phyloP scores from a whole-genome alignment of 2,888 invertebrate species.

The Thumatha senex region DNA sequence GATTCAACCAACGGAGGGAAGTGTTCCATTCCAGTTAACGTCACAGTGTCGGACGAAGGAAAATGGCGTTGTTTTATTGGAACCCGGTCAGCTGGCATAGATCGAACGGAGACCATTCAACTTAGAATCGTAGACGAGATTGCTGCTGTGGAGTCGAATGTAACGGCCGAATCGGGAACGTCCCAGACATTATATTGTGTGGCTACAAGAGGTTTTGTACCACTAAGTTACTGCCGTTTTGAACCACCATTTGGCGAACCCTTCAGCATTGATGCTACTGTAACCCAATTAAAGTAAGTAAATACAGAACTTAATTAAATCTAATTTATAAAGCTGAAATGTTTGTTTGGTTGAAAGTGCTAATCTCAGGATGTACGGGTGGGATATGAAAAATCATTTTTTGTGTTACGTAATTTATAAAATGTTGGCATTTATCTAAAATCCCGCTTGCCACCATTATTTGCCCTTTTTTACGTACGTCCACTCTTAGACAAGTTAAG shows the following conservation, averaged over 20 bases:
- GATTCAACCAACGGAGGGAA: constrained; percentile 58
- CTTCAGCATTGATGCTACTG: constrained; percentile 69
- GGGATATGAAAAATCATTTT: too few species aligned
- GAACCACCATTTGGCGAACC: constrained; percentile 70
- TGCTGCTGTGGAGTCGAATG: constrained; percentile 59
- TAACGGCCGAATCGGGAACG: constrained; percentile 55
- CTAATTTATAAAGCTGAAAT: too few species aligned
- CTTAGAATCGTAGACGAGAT: constrained; percentile 62
- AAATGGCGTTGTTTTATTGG: constrained; percentile 79
- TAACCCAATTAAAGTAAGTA: constrained; percentile 62
- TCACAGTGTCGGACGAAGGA: constrained; percentile 58
- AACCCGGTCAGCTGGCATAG: constrained; percentile 49
- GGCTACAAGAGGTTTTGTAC: constrained; percentile 56
- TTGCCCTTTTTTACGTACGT: too few species aligned
- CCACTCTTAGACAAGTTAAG: too few species aligned
- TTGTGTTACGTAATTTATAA: too few species aligned
- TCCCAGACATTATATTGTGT: constrained; percentile 64
- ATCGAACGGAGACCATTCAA: constrained; percentile 56
- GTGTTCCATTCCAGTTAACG: constrained; percentile 61
- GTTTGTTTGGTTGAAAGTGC: too few species aligned
- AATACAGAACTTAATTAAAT: background rate
- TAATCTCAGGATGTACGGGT: too few species aligned
- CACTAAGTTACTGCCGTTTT: constrained; percentile 77
- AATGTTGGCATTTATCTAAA: too few species aligned
- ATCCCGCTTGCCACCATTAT: too few species aligned